phyloP scores from a whole-genome alignment of 1,140 invertebrate species.

The Triops cancriformis region DNA sequence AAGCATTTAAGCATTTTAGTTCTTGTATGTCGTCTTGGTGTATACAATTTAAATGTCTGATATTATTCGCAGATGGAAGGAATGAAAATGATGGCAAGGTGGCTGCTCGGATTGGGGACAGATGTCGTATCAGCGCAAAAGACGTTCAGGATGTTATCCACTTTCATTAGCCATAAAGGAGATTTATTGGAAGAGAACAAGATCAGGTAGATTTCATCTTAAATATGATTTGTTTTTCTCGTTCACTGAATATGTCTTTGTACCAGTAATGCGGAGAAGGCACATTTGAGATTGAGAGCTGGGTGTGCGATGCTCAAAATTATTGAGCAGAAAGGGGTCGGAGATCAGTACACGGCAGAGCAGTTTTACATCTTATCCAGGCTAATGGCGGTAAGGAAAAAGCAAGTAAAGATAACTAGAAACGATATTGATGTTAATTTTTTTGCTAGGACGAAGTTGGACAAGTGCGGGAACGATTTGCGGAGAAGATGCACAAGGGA shows the following conservation, averaged over 20 bases:
- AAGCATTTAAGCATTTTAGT: too few relatives aligned
- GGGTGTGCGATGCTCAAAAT: slow-evolving; percentile 93
- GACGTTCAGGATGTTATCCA: slow-evolving; percentile 84
- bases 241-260: slow-evolving; percentile 16
- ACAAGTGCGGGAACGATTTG: slow-evolving; percentile 83
- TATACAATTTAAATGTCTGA: too few relatives aligned
- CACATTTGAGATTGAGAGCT: slow-evolving; percentile 79
- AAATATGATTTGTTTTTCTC: not conserved
- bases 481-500: slow-evolving; percentile 85
- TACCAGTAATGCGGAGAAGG: slow-evolving; percentile 80
- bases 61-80: slow-evolving; percentile 57
- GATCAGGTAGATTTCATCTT: slow-evolving; percentile 42
- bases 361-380: slow-evolving; percentile 90
- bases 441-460: slow-evolving; percentile 31
- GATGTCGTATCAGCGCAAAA: slow-evolving; percentile 83
- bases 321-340: slow-evolving; percentile 89
- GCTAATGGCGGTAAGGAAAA: slow-evolving; percentile 64
- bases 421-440: not conserved
- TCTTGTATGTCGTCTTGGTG: too few relatives aligned
- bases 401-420: slow-evolving; percentile 17
- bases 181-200: slow-evolving; percentile 57
- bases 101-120: slow-evolving; percentile 83
- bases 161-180: slow-evolving; percentile 80
- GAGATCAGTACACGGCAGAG: slow-evolving; percentile 85
- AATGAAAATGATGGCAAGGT: slow-evolving; percentile 90